These are phyloP conservation scores for Melipona quadrifasciata DNA, from an alignment of 1,140 invertebrate genomes.

Conservation along the genomic window DNA sequence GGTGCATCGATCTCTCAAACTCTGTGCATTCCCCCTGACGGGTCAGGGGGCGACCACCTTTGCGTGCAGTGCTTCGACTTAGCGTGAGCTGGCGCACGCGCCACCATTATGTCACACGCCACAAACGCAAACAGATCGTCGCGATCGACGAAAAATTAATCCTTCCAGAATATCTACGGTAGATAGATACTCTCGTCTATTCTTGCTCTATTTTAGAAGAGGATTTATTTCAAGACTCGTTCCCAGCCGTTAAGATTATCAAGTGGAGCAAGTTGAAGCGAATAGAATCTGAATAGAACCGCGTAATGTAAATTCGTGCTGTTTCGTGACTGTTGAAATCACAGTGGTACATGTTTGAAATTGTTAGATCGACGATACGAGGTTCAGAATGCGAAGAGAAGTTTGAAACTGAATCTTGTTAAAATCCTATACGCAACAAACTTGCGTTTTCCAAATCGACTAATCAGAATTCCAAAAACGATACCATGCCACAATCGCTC, in stretches of 20 bases:
- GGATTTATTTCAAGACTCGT: background rate
- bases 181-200: background rate
- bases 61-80: constrained; percentile 64
- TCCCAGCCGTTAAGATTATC: background rate
- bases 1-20: constrained; percentile 79
- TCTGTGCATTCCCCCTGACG: constrained; percentile 73
- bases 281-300: background rate
- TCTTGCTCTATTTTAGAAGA: too few species aligned
- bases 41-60: constrained; percentile 78
- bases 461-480: background rate
- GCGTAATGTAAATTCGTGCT: too few species aligned
- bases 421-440: background rate
- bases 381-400: too few species aligned
- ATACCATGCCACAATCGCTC: background rate
- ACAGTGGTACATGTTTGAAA: background rate
- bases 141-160: background rate
- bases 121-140: constrained; percentile 11
- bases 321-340: too few species aligned
- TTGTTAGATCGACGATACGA: background rate
- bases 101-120: constrained; percentile 13
- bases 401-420: too few species aligned
- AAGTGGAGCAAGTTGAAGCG: background rate
- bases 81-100: constrained; percentile 65
- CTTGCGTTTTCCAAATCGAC: background rate
- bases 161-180: background rate